phyloP scores from a whole-genome alignment of 2,113 vertebrate genomes.

The Probosciger aterrimus region DNA sequence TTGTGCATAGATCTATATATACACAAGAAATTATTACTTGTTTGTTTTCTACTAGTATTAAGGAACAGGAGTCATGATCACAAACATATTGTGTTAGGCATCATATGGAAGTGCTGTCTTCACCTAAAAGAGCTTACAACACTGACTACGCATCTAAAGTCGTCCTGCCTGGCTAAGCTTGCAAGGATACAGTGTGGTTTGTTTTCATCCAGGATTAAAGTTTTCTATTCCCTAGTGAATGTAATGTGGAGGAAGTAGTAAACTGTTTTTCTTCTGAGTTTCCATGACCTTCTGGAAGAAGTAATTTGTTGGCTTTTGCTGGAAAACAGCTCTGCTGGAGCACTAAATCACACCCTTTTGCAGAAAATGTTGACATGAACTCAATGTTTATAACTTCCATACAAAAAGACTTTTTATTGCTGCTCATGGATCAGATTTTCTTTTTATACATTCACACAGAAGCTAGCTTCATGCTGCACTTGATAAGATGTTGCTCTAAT shows the following conservation, averaged over 20 bases:
- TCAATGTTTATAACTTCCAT: not conserved
- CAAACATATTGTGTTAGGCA: not conserved
- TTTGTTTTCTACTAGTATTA: not conserved
- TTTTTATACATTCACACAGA: not conserved
- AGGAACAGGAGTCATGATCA: not conserved
- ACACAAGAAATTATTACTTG: not conserved
- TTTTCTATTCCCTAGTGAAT: not conserved
- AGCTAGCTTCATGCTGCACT: not conserved
- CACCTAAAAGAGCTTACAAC: not conserved
- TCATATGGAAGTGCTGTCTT: not conserved
- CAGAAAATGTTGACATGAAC: not conserved
- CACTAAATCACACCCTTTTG: not conserved
- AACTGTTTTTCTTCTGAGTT: not conserved
- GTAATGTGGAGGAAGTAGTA: not conserved
- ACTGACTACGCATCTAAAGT: not conserved
- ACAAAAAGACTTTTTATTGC: not conserved
- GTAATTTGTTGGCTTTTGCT: not conserved
- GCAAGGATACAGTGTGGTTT: not conserved
- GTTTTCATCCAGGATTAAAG: not conserved
- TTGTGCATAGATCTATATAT: not conserved
- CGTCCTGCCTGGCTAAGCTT: not conserved
- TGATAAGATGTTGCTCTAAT: not conserved
- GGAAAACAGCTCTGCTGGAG: not conserved
- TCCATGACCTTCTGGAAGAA: not conserved
- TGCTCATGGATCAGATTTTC: not conserved